Base-by-base conservation (phyloP, 2,888 invertebrate genomes). In the Dermolepida albohirtum region DNA sequence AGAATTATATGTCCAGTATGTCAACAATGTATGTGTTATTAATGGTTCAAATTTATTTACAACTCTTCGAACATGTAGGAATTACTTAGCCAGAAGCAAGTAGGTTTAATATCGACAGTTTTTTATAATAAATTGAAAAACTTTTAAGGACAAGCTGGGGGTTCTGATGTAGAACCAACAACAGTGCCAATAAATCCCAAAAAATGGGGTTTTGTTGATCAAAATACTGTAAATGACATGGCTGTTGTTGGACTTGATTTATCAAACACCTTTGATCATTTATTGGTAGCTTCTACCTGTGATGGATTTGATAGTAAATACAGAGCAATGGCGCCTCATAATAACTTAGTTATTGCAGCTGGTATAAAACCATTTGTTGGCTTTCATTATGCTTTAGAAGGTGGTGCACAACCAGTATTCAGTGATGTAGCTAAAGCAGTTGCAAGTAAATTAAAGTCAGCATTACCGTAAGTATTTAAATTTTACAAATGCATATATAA, bases 401-500 rank as follows among this genome's bases (percentile, higher is more conserved):
- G 96, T 17, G 73, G 73, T 22, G 86, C 91, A 14, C 92, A 92
- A 34, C 93, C 94, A 0, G 88, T 92, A 11, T 85, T 97, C 11
- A 91, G 94, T 59, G 96, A 97, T 80, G 95, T 97, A n/a, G 96
- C 96, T 0, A 91, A 93, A 80, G 96, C 94, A 64, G 93, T 97
- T 57, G 96, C 96, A 1, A 92, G 90, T 78, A 96, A 94, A 86
- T 86, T 96, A 27, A 92, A 94, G 80, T 91, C 89, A 52, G 90
- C 90, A 50, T 84, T 92, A 74, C 92, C 92, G 92, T 93, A 79
- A 89, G 92, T 87, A 65, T 49, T 78, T 4, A 29, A 4, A 17
- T 39, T 34, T 64, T 12, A n/a, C 22, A 22, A n/a, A 27, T 7
- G 11, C 47, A 43, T 39, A 49, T 64, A 34, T 16, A 34, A 22